phyloP scores from a whole-genome alignment of 1,140 invertebrate genomes.

The Trichomalopsis sarcophagae region DNA sequence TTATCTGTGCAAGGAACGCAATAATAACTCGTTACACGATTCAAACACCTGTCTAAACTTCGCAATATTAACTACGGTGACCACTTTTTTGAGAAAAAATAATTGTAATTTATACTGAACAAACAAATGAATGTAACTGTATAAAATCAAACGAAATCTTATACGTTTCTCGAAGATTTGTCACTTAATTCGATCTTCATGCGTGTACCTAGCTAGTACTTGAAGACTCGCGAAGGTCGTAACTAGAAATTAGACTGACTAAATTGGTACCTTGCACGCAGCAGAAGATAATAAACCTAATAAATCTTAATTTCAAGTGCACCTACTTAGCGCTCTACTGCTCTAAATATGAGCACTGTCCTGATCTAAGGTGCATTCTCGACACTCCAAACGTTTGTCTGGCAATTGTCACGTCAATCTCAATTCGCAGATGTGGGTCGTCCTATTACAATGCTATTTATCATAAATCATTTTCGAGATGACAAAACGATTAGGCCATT shows the following conservation, averaged over 20 bases:
- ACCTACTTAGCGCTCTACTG: neutral
- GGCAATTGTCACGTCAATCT: slow-evolving; percentile 68
- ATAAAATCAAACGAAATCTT: too few species aligned
- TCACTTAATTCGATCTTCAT: too few species aligned
- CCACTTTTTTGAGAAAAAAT: too few species aligned
- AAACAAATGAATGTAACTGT: too few species aligned
- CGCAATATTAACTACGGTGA: too few species aligned
- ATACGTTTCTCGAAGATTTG: too few species aligned
- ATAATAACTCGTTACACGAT: neutral
- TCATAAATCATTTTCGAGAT: slow-evolving; percentile 36
- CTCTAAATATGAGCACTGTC: slow-evolving; percentile 4
- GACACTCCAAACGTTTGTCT: slow-evolving; percentile 55
- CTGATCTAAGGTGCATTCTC: slow-evolving; percentile 57
- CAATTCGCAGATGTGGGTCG: slow-evolving; percentile 59
- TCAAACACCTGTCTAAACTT: neutral
- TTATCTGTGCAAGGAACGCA: neutral
- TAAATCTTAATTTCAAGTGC: slow-evolving; percentile 21
- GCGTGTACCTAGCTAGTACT: too few species aligned
- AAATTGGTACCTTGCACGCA: neutral
- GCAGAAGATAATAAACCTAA: slow-evolving; percentile 13
- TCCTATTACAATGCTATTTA: slow-evolving; percentile 31
- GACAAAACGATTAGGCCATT: slow-evolving; percentile 38
- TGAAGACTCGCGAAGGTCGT: neutral
- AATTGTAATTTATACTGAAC: neutral
- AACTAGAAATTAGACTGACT: neutral